Evolutionary conservation across 2,797 vertebrate genomes (phyloP), one percentile per base, ranked within the genome.

Genomic region (Mormyrops boulengeri): DNA sequence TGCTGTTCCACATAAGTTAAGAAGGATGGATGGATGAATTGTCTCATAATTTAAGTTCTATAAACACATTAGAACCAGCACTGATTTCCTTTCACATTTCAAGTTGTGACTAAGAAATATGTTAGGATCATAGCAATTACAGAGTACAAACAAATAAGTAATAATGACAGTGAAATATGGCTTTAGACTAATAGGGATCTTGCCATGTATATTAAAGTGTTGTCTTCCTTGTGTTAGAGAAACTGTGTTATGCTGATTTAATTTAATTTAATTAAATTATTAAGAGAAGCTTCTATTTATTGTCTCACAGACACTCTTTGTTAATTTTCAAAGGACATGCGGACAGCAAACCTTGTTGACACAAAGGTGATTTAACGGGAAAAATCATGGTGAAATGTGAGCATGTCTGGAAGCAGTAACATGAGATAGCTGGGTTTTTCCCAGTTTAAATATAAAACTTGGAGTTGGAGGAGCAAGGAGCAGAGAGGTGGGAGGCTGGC

Each of bases 281-380:
- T 26, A 57, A n/a, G 55, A 22, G 26, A 30, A 60, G 34, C 53
- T 41, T 84, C 5, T 19, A 47, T 62, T 55, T 22, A 41, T 62
- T n/a, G 1, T n/a, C 52, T 8, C 85, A 55, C 12, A 52, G 22
- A 52, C 12, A 82, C 47, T 17, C 52, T 53, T 50, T 84, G 38
- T 85, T 73, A 89, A 89, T 85, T 55, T 77, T 69, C 53, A 49
- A 49, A 80, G 38, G 34, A 85, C 77, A 89, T 30, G 69, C 69
- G 84, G 73, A 41, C 26, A 34, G 41, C 38, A 87, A 52, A 60
- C 57, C 50, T 44, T 26, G 73, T 80, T 82, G 34, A 85, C 26
- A 87, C 11, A 73, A 52, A 53, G 17, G 22, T 60, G n/a, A 34
- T 11, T 44, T 34, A 50, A 66, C 6, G 34, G 44, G 11, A n/a